A percentile compares a stretch with the other conserved stretches of the same genome.
Evolutionary conservation across 2,797 vertebrate genomes (phyloP).

Genomic region (Luscinia megarhynchos): DNA sequence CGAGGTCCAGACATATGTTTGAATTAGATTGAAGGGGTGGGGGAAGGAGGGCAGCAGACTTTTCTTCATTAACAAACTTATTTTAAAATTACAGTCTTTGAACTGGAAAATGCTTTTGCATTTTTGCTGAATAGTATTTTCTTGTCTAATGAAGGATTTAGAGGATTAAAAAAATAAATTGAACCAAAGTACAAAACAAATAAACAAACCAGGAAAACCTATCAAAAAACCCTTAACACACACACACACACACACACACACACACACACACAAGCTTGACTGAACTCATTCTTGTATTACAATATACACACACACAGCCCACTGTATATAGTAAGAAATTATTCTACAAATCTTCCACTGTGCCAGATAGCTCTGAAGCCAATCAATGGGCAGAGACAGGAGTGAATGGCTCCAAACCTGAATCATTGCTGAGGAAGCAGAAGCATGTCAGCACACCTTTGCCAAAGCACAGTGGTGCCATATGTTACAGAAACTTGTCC

Average conservation of each 20-base stretch:
- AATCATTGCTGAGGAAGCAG: neutral
- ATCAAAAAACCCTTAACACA: neutral
- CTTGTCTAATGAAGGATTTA: neutral
- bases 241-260: neutral
- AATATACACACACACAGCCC: neutral
- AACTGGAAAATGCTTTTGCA: neutral
- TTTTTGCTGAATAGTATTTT: neutral
- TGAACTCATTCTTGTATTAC: neutral
- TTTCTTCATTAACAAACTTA: neutral
- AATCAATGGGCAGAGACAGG: neutral
- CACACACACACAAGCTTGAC: neutral
- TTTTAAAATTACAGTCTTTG: neutral
- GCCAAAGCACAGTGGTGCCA: neutral
- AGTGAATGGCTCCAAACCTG: neutral
- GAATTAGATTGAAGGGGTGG: neutral
- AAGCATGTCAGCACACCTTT: neutral
- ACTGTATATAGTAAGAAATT: neutral
- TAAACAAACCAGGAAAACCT: neutral
- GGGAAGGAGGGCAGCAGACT: neutral
- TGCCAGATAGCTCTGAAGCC: neutral
- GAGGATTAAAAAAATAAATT: neutral
- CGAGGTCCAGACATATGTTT: neutral
- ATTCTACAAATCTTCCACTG: neutral
- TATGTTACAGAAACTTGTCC: neutral
- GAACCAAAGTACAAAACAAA: neutral